Conservation (phyloP, 2,113 vertebrate species). For the Alligator mississippiensis region DNA sequence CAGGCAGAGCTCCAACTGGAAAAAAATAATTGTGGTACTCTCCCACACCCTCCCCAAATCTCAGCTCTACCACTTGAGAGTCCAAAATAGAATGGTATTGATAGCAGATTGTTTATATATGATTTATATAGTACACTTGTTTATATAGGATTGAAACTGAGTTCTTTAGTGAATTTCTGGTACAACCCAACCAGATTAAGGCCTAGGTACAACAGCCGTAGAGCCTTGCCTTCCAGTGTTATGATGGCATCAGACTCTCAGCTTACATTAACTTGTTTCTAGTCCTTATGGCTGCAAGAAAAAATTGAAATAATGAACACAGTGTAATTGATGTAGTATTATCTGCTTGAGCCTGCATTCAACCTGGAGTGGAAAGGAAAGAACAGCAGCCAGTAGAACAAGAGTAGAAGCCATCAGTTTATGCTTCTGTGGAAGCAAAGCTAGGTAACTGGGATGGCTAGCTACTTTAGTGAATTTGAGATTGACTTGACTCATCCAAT, state of each 20-base stretch:
- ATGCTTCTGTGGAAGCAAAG: not conserved
- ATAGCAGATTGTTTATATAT: not conserved
- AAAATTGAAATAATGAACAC: not conserved
- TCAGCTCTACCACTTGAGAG: not conserved
- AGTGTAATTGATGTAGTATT: not conserved
- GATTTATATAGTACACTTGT: not conserved
- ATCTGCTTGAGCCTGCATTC: not conserved
- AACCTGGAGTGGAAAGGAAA: not conserved
- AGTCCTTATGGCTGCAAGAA: not conserved
- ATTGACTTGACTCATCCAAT: not conserved
- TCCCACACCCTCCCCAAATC: not conserved
- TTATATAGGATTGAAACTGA: not conserved
- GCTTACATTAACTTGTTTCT: not conserved
- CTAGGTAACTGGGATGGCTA: not conserved
- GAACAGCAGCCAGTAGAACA: rapidly evolving
- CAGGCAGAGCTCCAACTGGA: not conserved
- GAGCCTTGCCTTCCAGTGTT: not conserved
- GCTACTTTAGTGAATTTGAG: not conserved
- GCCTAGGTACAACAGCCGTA: not conserved
- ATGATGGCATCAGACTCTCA: not conserved
- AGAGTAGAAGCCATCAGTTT: not conserved
- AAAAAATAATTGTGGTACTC: not conserved
- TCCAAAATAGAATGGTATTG: not conserved
- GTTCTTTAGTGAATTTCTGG: not conserved
- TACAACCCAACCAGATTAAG: not conserved